phyloP scores from a whole-genome alignment of 2,797 vertebrate genomes.

The Dendrocincla tyrannina region DNA sequence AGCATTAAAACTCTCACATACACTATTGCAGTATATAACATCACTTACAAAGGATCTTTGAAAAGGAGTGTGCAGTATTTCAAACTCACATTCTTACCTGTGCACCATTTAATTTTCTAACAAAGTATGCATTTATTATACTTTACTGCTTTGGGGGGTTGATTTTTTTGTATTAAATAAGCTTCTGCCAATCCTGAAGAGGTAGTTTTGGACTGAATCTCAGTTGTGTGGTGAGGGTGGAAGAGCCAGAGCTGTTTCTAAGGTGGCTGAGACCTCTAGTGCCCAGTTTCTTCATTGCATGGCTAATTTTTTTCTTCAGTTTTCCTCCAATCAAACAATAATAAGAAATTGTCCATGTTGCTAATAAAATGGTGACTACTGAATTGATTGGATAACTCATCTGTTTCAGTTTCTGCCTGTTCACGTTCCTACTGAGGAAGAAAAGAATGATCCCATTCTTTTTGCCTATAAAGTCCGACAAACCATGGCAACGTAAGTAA shows the following conservation, averaged over 20 bases:
- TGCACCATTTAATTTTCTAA: neutral
- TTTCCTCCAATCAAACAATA: neutral
- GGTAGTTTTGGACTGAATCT: neutral
- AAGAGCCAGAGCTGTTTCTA: neutral
- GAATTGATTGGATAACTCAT: neutral
- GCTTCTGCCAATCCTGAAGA: neutral
- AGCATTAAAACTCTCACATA: neutral
- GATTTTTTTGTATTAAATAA: neutral
- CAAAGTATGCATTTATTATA: neutral
- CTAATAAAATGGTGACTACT: neutral
- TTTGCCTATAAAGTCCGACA: conserved; percentile 86
- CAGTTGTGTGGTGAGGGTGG: neutral
- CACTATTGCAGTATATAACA: neutral
- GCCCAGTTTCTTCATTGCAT: conserved; percentile 18
- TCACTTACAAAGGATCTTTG: neutral
- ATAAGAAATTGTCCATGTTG: neutral
- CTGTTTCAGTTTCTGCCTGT: conserved; percentile 89
- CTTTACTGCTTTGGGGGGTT: neutral
- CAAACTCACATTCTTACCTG: neutral
- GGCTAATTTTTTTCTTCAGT: neutral
- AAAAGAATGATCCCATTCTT: conserved; percentile 84
- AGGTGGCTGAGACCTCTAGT: conserved; percentile 69
- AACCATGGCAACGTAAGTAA: conserved; percentile 88
- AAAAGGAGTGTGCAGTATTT: neutral
- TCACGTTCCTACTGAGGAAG: conserved; percentile 87